Conservation (phyloP, 1,140 invertebrate genomes). For the Condylostylus longicornis region DNA sequence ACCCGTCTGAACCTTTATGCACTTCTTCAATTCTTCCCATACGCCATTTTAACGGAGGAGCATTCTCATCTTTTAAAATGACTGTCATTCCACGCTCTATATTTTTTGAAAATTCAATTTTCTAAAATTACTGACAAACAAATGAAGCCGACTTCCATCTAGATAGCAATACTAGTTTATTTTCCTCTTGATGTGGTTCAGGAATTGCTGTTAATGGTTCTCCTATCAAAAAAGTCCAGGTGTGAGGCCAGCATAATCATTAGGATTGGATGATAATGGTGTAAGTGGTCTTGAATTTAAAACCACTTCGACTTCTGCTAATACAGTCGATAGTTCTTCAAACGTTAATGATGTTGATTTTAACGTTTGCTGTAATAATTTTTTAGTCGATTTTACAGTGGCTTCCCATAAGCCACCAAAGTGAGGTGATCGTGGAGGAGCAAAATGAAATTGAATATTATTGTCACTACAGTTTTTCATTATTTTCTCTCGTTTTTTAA, state of each 20-base stretch:
- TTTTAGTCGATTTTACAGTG: slow-evolving; percentile 14
- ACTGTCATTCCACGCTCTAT: slow-evolving; percentile 10
- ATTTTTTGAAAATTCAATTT: slow-evolving; percentile 10
- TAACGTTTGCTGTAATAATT: slow-evolving; percentile 9
- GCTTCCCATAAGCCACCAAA: slow-evolving; percentile 26
- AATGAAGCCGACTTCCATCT: neutral
- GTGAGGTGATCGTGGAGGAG: slow-evolving; percentile 18
- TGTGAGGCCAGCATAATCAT: slow-evolving; percentile 15
- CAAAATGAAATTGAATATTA: slow-evolving; percentile 20
- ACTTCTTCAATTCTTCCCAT: slow-evolving; percentile 12
- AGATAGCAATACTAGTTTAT: neutral
- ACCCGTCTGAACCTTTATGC: slow-evolving; percentile 2
- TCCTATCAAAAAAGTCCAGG: slow-evolving; percentile 21
- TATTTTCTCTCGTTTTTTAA: neutral
- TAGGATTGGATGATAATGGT: slow-evolving; percentile 15
- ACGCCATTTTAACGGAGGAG: slow-evolving; percentile 14
- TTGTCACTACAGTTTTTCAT: neutral
- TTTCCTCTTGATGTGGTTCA: neutral
- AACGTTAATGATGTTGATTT: slow-evolving; percentile 10
- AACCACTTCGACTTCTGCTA: slow-evolving; percentile 14
- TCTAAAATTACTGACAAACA: slow-evolving; percentile 11
- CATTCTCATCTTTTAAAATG: slow-evolving; percentile 11
- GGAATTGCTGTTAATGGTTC: slow-evolving; percentile 8
- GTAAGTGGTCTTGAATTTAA: slow-evolving; percentile 15
- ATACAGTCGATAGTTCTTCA: slow-evolving; percentile 12